Conservation (phyloP, 2,888 invertebrate species). For the Ornithoptera priamus region DNA sequence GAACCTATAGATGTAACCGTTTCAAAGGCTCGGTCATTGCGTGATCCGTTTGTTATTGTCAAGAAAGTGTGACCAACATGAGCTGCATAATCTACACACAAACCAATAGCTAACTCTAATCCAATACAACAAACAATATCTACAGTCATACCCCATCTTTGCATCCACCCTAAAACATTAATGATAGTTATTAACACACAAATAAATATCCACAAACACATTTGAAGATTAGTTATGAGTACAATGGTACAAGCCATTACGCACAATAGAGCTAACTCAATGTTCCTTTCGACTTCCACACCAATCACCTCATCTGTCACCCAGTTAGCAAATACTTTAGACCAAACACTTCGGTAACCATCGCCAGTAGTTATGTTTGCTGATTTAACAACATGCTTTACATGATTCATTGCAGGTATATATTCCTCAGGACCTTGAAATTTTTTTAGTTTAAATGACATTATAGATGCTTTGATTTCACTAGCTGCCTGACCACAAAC, state of each 20-base stretch:
- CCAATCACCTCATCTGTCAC: slow-evolving; percentile 89
- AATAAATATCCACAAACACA: slow-evolving; percentile 88
- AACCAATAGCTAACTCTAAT: slow-evolving; percentile 88
- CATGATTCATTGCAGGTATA: slow-evolving; percentile 86
- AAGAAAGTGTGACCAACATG: slow-evolving; percentile 91
- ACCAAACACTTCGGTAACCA: slow-evolving; percentile 84
- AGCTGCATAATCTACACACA: slow-evolving; percentile 91
- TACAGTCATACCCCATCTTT: slow-evolving; percentile 89
- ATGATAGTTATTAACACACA: slow-evolving; percentile 87
- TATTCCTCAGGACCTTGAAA: slow-evolving; percentile 83
- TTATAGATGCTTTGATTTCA: slow-evolving; percentile 80
- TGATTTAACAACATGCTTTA: slow-evolving; percentile 78
- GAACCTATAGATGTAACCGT: slow-evolving; percentile 87
- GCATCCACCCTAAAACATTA: slow-evolving; percentile 88
- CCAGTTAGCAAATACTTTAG: slow-evolving; percentile 86
- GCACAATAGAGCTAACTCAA: slow-evolving; percentile 86
- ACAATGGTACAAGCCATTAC: slow-evolving; percentile 89
- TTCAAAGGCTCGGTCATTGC: slow-evolving; percentile 80
- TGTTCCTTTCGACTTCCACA: slow-evolving; percentile 86
- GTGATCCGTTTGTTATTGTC: slow-evolving; percentile 76
- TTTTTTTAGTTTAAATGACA: slow-evolving; percentile 82
- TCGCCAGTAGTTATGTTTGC: slow-evolving; percentile 81
- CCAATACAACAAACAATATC: slow-evolving; percentile 91
- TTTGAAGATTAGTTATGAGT: slow-evolving; percentile 87
- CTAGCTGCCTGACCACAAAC: slow-evolving; percentile 82